These are phyloP conservation scores for Selenia dentaria DNA, from an alignment of 2,888 invertebrate genomes.

Conservation along the genomic window DNA sequence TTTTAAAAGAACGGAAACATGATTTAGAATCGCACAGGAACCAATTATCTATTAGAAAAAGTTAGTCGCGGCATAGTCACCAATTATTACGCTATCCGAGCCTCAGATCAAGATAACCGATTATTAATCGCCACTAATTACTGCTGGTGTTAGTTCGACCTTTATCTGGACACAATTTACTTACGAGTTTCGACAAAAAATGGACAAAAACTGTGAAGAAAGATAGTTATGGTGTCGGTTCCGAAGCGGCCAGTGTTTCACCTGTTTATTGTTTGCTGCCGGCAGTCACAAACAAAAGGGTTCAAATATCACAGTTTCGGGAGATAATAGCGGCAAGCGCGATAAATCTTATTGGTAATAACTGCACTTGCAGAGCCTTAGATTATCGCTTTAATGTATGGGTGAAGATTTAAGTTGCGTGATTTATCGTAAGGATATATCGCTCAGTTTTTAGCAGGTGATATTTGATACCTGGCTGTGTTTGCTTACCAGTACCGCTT, in stretches of 20 bases:
- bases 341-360: slow-evolving; percentile 79
- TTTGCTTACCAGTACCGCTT: no score
- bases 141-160: slow-evolving; percentile 83
- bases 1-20: slow-evolving; percentile 36
- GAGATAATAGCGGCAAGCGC: slow-evolving; percentile 69
- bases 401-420: slow-evolving; percentile 57
- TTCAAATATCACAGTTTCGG: slow-evolving; percentile 81
- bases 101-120: slow-evolving; percentile 79
- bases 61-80: slow-evolving; percentile 41
- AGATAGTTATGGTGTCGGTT: slow-evolving; percentile 64
- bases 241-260: slow-evolving; percentile 63
- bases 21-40: slow-evolving; percentile 43
- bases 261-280: slow-evolving; percentile 79
- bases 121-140: slow-evolving; percentile 84
- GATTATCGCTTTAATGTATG: slow-evolving; percentile 68
- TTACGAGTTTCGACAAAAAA: slow-evolving; percentile 64
- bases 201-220: slow-evolving; percentile 78
- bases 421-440: slow-evolving; percentile 67
- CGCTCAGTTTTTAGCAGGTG: slow-evolving; percentile 31
- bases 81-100: slow-evolving; percentile 71
- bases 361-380: slow-evolving; percentile 74
- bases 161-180: slow-evolving; percentile 81
- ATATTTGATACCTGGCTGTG: slow-evolving; percentile 19
- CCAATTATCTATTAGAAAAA: slow-evolving; percentile 30
- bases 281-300: slow-evolving; percentile 77